A percentile compares a stretch with the other conserved stretches of the same genome.
phyloP scores from a whole-genome alignment of 35 echinoderm and acorn worm species.

The Eucidaris tribuloides region DNA sequence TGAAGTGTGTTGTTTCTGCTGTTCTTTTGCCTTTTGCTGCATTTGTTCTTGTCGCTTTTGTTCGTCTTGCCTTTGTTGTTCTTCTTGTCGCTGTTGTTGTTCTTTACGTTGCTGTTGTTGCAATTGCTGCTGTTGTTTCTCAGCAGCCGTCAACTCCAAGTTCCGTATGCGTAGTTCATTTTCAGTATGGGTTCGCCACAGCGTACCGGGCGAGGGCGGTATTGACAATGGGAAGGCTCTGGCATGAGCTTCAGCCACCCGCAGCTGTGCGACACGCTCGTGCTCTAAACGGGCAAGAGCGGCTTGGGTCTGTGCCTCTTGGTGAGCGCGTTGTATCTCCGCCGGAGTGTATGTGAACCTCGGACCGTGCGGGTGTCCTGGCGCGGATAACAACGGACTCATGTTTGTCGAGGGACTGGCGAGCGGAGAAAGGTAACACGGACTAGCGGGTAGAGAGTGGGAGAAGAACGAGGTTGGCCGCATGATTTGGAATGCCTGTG shows the following conservation, averaged over 20 bases:
- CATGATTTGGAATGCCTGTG: constrained; percentile 54
- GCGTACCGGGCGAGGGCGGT: constrained; percentile 65
- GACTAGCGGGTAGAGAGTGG: constrained; percentile 91
- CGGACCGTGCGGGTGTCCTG: constrained; percentile 43
- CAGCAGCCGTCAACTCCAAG: constrained; percentile 51
- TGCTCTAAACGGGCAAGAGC: constrained; percentile 69
- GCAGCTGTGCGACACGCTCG: constrained; percentile 66
- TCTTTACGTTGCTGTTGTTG: constrained; percentile 9
- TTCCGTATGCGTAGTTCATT: constrained; percentile 76
- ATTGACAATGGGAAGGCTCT: constrained; percentile 40
- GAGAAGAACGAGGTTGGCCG: constrained; percentile 68
- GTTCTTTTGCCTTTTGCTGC: neutral
- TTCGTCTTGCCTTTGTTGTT: neutral
- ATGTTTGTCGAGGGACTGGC: constrained; percentile 75
- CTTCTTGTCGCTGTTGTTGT: neutral
- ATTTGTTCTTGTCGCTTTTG: neutral
- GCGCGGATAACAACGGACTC: constrained; percentile 73
- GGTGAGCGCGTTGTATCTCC: constrained; percentile 70
- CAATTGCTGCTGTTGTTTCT: constrained; percentile 25
- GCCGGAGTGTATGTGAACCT: constrained; percentile 88
- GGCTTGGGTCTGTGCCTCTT: constrained; percentile 43
- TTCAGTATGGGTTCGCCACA: constrained; percentile 77
- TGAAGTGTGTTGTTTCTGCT: neutral
- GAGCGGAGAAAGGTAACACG: constrained; percentile 82
- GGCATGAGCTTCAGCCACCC: constrained; percentile 45